Percentiles rank a stretch among this genome's conserved stretches.
phyloP scores from a whole-genome alignment of 2,113 vertebrate genomes.

The Anguilla rostrata region DNA sequence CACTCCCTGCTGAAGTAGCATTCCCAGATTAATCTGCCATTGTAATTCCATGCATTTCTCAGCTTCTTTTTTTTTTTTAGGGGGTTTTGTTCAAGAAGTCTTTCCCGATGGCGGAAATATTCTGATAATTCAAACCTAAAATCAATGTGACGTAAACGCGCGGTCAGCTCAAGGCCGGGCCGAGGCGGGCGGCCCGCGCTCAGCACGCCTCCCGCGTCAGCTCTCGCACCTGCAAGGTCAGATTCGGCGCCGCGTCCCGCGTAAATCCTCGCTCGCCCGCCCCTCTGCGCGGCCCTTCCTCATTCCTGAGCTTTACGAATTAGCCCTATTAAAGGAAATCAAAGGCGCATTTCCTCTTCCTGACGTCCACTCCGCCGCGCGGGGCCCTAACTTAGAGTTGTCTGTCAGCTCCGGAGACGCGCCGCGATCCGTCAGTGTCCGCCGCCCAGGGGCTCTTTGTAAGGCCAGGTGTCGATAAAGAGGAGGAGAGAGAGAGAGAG shows the following conservation, averaged over 20 bases:
- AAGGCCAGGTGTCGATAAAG: slow-evolving; percentile 76
- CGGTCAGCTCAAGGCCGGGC: slow-evolving; percentile 8
- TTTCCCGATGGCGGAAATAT: neutral
- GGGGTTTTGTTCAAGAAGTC: neutral
- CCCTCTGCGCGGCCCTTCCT: neutral
- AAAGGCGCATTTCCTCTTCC: slow-evolving; percentile 45
- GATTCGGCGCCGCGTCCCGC: neutral
- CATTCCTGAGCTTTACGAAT: slow-evolving; percentile 40
- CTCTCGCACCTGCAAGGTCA: slow-evolving; percentile 15
- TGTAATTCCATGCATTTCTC: neutral
- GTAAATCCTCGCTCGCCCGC: slow-evolving; percentile 14
- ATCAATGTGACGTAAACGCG: slow-evolving; percentile 25
- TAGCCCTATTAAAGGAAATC: slow-evolving; percentile 56
- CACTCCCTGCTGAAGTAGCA: neutral
- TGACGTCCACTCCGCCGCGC: slow-evolving; percentile 28
- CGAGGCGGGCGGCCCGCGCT: neutral
- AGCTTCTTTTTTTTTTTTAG: neutral
- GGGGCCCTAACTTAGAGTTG: slow-evolving; percentile 31
- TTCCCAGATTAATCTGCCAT: neutral
- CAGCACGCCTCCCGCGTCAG: neutral
- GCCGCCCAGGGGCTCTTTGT: slow-evolving; percentile 61
- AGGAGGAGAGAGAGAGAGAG: slow-evolving; percentile 44
- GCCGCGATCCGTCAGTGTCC: slow-evolving; percentile 50
- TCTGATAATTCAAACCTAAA: slow-evolving; percentile 5
- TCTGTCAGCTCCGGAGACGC: slow-evolving; percentile 18